phyloP scores from a whole-genome alignment of 2,888 invertebrate genomes.

The Cosmopolites sordidus region DNA sequence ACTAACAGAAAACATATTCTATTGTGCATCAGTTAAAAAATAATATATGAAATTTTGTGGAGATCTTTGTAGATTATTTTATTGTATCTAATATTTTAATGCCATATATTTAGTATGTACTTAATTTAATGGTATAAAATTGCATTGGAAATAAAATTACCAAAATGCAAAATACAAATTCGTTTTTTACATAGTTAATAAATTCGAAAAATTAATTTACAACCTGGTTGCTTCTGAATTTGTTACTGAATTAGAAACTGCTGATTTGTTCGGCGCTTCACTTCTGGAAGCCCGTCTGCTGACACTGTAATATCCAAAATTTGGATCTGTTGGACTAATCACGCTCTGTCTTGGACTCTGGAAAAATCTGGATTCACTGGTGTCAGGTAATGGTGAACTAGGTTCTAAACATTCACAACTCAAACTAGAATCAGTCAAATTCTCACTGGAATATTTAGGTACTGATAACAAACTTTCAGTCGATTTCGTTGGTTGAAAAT shows the following conservation, averaged over 20 bases:
- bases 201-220: conserved; percentile 43
- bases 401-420: conserved; percentile 67
- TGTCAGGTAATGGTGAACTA: conserved; percentile 34
- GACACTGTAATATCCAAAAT: conserved; percentile 47
- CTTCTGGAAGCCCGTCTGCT: conserved; percentile 48
- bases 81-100: too few relatives aligned
- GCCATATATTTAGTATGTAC: too few relatives aligned
- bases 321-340: conserved; percentile 47
- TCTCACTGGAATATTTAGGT: conserved; percentile 60
- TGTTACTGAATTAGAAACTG: conserved; percentile 55
- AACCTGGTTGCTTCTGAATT: conserved; percentile 70
- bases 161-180: too few relatives aligned
- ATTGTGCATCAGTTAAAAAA: too few relatives aligned
- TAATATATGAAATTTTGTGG: too few relatives aligned
- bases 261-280: conserved; percentile 37
- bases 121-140: too few relatives aligned
- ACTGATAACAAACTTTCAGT: conserved; percentile 73
- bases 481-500: conserved; percentile 69
- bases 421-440: conserved; percentile 62
- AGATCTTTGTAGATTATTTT: too few relatives aligned
- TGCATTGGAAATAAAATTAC: too few relatives aligned
- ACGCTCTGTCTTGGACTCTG: conserved; percentile 45
- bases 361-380: conserved; percentile 42
- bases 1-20: too few relatives aligned
- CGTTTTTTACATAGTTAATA: too few relatives aligned